Base-by-base conservation (phyloP, 92 coral and sea anemone genomes). In the Actinernus sp. region DNA sequence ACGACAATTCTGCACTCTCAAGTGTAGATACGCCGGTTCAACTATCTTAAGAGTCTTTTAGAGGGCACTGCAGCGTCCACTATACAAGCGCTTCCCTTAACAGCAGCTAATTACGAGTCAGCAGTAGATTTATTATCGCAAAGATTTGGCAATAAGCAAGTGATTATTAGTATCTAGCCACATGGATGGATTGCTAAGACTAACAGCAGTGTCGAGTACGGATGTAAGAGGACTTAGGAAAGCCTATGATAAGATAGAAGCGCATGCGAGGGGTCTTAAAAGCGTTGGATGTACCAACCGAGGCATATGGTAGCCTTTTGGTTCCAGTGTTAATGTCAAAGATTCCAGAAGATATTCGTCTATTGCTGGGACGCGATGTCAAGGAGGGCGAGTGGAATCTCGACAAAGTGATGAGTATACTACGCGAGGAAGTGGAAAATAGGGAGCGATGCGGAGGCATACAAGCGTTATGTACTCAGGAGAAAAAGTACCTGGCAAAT, bases 1-100 rank as follows among this genome's bases (percentile, higher is more conserved):
- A 78, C 72, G 65, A 85, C 9, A 79, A 85, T 37, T 10, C 45
- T 3, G 58, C 25, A 11, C 10, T 85, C 41, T 50, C 58, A 24
- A 31, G 73, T 44, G 49, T 79, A 27, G 79, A 78, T 43, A 85
- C n/a, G n/a, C n/a, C n/a, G 79, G n/a, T 79, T 86, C 79, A 73
- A 73, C 41, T 79, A 72, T 47, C 48, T 86, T 61, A 73, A 49
- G 45, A 49, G 60, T 8, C 34, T 78, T 31, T 31, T 84, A 29
- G 47, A 54, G 20, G 80, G 84, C 26, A 32, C 68, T 20, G 82
- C 73, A 4, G 74, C 70, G 40, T 33, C 86, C 2, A 58, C 82
- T 19, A 64, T 70, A 27, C 51, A 79, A 7, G 86, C 67, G 14
- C 34, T 78, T 18, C 66, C 50, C 26, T 49, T 85, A 21, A 78